A percentile compares a stretch with the other conserved stretches of the same genome.
These are phyloP conservation scores for Octodon degus DNA, from an alignment of 2,113 vertebrate genomes.

Conservation along the genomic window DNA sequence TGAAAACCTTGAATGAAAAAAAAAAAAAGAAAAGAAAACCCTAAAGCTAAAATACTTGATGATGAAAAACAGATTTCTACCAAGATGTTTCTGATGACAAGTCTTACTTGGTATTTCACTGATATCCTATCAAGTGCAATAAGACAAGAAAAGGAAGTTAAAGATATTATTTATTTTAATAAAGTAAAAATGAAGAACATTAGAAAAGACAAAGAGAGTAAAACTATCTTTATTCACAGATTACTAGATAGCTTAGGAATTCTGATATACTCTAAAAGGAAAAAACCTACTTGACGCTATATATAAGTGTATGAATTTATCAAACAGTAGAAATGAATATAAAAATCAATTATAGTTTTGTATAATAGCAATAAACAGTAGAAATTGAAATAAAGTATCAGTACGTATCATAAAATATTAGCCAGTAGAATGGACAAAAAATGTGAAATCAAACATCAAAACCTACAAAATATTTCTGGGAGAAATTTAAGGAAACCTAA, in stretches of 20 bases:
- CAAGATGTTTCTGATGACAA: background rate
- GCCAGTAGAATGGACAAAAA: background rate
- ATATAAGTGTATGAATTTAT: background rate
- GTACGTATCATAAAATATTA: background rate
- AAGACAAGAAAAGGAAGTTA: background rate
- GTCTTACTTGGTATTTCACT: background rate
- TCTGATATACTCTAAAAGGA: background rate
- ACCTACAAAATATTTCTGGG: background rate
- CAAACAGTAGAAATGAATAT: background rate
- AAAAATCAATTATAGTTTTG: background rate
- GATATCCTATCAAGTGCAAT: background rate
- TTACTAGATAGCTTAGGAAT: background rate
- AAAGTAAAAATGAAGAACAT: background rate
- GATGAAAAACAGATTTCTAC: background rate
- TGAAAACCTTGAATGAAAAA: too few species aligned
- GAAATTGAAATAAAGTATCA: background rate
- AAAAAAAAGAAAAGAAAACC: too few species aligned
- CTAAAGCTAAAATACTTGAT: fast-evolving
- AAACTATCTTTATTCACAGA: background rate
- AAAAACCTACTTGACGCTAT: background rate
- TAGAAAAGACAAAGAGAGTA: background rate
- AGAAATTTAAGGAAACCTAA: background rate
- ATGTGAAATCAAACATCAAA: background rate
- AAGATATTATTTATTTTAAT: background rate
- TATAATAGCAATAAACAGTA: background rate